phyloP scores from a whole-genome alignment of 1,140 invertebrate species.

The Drosophila sucinea region DNA sequence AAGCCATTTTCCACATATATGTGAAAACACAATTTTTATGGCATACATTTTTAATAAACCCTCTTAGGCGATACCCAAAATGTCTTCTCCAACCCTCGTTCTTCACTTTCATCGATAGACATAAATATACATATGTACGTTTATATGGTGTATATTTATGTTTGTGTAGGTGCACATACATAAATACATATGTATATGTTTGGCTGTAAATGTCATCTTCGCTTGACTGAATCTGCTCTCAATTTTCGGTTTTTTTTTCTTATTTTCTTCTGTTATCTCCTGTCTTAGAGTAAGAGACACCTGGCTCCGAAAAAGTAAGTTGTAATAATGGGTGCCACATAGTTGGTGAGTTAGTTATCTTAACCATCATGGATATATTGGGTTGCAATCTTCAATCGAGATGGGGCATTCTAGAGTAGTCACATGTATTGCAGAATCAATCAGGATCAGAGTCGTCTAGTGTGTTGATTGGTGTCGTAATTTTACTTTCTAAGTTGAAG shows the following conservation, averaged over 20 bases:
- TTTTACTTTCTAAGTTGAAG: too few species aligned
- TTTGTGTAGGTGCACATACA: conserved; percentile 30
- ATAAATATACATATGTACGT: conserved; percentile 9
- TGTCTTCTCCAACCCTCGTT: conserved; percentile 8
- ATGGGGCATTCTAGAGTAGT: too few species aligned
- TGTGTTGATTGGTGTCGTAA: too few species aligned
- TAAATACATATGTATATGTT: conserved; percentile 38
- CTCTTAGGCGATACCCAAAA: conserved; percentile 18
- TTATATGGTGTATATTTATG: conserved; percentile 1
- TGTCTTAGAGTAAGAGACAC: conserved; percentile 4
- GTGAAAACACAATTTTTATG: conserved; percentile 67
- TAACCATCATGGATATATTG: too few species aligned
- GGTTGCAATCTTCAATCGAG: too few species aligned
- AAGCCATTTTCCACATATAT: conserved; percentile 68
- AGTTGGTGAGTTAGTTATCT: neutral
- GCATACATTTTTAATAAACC: conserved; percentile 76
- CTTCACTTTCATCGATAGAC: conserved; percentile 10
- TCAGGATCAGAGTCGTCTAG: too few species aligned
- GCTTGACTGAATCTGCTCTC: conserved; percentile 33
- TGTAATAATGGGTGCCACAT: neutral
- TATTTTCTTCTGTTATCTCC: neutral
- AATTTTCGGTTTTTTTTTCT: conserved; percentile 11
- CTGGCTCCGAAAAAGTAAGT: neutral
- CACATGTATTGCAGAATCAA: too few species aligned
- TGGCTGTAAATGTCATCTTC: conserved; percentile 27